These are phyloP conservation scores for Progne subis DNA, from an alignment of 2,113 vertebrate genomes.

Conservation along the genomic window DNA sequence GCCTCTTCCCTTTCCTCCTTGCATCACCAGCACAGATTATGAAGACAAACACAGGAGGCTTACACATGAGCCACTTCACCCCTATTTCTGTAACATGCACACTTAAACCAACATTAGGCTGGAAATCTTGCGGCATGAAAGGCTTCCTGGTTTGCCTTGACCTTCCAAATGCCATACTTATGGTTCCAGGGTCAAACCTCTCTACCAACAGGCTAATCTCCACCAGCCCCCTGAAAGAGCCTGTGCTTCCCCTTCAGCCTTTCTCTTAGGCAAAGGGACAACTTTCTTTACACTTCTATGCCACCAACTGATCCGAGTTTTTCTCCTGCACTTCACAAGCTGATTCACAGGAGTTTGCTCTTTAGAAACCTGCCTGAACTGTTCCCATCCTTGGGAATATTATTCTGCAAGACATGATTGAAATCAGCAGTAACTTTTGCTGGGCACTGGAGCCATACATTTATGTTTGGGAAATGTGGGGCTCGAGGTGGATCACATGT, in stretches of 20 bases:
- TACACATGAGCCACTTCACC: accelerated
- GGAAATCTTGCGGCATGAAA: neutral
- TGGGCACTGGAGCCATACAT: neutral
- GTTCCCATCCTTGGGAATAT: neutral
- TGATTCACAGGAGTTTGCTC: neutral
- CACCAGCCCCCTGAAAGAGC: neutral
- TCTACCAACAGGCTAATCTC: neutral
- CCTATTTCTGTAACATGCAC: neutral
- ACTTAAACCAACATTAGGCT: neutral
- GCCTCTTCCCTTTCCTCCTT: neutral
- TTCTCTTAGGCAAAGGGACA: neutral
- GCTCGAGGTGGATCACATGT: accelerated
- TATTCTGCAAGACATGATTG: neutral
- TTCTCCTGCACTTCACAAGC: neutral
- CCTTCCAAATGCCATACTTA: neutral
- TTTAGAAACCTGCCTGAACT: neutral
- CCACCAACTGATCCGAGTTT: neutral
- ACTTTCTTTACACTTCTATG: neutral
- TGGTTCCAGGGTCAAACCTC: neutral
- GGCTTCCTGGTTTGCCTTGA: neutral
- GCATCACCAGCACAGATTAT: no score
- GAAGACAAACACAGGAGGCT: neutral
- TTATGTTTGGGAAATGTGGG: neutral
- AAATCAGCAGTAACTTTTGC: neutral
- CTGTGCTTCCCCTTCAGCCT: neutral